Conservation (phyloP, 1,140 invertebrate species). For the Rhizoglyphus robini region DNA sequence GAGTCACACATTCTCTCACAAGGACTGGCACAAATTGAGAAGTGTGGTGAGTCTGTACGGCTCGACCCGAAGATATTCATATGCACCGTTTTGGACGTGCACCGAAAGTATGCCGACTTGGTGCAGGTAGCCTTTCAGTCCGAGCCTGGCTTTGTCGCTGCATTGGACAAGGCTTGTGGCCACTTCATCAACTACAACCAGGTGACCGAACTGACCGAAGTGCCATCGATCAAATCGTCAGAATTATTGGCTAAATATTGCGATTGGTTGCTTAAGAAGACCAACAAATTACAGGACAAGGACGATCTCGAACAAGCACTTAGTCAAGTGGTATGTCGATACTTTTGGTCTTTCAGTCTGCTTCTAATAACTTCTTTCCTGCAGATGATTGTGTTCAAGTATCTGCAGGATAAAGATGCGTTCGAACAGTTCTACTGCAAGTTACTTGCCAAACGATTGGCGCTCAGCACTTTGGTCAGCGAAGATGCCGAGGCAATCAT, state of each 20-base stretch:
- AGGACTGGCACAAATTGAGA: slow-evolving; percentile 61
- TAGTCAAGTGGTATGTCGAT: slow-evolving; percentile 51
- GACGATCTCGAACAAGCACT: slow-evolving; percentile 96
- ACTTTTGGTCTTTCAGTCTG: neutral
- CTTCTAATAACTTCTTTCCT: no score
- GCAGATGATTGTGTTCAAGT: slow-evolving; percentile 94
- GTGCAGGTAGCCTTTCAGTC: slow-evolving; percentile 88
- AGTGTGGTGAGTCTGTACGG: slow-evolving; percentile 75
- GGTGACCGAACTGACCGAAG: slow-evolving; percentile 56
- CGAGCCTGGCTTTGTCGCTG: slow-evolving; percentile 48
- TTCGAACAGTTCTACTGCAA: slow-evolving; percentile 99
- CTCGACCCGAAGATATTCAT: slow-evolving; percentile 90
- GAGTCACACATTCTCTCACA: slow-evolving; percentile 88
- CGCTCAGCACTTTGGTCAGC: slow-evolving; percentile 92
- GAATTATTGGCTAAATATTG: slow-evolving; percentile 95
- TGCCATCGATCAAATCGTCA: slow-evolving; percentile 85
- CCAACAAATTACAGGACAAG: slow-evolving; percentile 95
- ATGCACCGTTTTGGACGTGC: slow-evolving; percentile 88
- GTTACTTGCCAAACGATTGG: slow-evolving; percentile 92
- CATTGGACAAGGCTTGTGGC: slow-evolving; percentile 58
- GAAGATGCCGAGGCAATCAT: slow-evolving; percentile 98
- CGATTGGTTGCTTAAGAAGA: slow-evolving; percentile 92
- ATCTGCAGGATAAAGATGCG: slow-evolving; percentile 99
- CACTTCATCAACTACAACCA: slow-evolving; percentile 94
- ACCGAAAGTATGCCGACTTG: slow-evolving; percentile 90